These are phyloP conservation scores for Mylabris phalerata DNA, from an alignment of 1,140 invertebrate genomes.

Conservation along the genomic window DNA sequence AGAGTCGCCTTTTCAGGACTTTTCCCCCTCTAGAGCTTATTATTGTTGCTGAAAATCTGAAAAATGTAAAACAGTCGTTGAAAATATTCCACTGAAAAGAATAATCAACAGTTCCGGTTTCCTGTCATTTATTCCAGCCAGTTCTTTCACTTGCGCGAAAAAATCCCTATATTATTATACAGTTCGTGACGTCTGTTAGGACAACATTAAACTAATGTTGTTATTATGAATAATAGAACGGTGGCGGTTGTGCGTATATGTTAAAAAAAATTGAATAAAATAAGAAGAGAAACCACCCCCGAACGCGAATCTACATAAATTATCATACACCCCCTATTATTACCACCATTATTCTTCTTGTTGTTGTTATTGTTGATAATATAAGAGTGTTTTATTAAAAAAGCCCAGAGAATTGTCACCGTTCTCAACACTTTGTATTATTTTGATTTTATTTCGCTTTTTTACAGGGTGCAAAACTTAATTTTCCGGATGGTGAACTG, in stretches of 20 bases:
- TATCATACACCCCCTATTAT: no score
- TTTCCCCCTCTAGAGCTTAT: no score
- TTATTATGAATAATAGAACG: conserved; percentile 9
- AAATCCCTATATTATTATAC: conserved; percentile 27
- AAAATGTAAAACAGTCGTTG: conserved; percentile 30
- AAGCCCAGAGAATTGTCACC: no score
- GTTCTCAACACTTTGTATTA: no score
- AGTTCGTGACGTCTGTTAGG: conserved; percentile 27
- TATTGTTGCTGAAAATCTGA: conserved; percentile 10
- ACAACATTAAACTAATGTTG: conserved; percentile 16
- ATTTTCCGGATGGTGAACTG: conserved; percentile 41
- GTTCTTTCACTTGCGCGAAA: conserved; percentile 26
- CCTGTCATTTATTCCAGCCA: conserved; percentile 29
- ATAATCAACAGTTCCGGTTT: conserved; percentile 32
- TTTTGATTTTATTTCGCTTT: no score
- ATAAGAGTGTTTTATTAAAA: no score
- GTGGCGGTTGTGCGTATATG: conserved; percentile 1
- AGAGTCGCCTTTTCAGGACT: not conserved
- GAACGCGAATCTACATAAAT: no score
- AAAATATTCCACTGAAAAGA: conserved; percentile 32
- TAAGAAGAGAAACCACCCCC: no score
- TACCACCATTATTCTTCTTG: no score
- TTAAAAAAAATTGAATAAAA: no score
- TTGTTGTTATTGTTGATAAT: no score
- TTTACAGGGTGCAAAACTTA: conserved; percentile 30